Conservation (phyloP, 1,140 invertebrate genomes). For the Zaprionus inermis region DNA sequence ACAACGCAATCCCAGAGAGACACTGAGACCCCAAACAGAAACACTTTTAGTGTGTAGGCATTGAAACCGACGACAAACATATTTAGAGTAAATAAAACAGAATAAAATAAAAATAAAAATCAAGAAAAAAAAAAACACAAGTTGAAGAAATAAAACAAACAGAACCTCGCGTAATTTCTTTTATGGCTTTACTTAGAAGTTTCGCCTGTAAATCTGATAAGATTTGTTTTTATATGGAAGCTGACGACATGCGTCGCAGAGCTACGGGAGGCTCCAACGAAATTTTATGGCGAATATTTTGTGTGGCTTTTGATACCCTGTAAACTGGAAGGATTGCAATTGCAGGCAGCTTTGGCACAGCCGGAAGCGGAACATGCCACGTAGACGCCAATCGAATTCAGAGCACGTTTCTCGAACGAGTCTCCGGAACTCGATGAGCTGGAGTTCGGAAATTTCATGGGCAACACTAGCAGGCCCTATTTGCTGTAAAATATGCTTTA, state of each 20-base stretch:
- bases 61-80: conserved; percentile 36
- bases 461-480: background rate
- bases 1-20: conserved; percentile 59
- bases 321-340: background rate
- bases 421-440: background rate
- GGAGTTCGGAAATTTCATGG: background rate
- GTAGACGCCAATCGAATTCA: too few relatives aligned
- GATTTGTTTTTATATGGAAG: conserved; percentile 69
- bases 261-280: conserved; percentile 55
- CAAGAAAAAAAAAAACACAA: conserved; percentile 30
- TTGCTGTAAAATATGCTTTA: background rate
- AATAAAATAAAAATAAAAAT: conserved; percentile 4
- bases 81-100: conserved; percentile 73
- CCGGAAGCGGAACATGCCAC: background rate
- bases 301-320: conserved; percentile 48
- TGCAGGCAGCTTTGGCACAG: background rate
- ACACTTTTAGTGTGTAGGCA: conserved; percentile 76
- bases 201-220: conserved; percentile 72
- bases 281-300: conserved; percentile 83
- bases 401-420: too few relatives aligned
- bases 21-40: conserved; percentile 64
- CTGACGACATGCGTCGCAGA: conserved; percentile 65
- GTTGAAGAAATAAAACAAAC: conserved; percentile 44
- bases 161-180: conserved; percentile 49
- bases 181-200: conserved; percentile 77